phyloP scores from a whole-genome alignment of 2,888 invertebrate species.

The Monopis laevigella region DNA sequence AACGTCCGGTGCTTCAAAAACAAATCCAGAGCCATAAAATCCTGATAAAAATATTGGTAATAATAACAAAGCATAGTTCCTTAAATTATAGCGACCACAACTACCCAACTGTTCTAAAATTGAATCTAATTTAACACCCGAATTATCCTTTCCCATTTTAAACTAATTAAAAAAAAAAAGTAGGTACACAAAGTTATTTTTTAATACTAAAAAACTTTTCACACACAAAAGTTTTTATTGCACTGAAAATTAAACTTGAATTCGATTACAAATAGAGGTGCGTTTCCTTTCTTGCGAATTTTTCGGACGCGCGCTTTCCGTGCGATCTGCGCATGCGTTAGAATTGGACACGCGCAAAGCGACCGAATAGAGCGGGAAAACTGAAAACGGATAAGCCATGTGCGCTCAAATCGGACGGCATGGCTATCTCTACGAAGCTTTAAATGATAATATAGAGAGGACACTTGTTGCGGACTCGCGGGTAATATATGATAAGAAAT shows the following conservation, averaged over 20 bases:
- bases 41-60: slow-evolving; percentile 55
- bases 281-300: background rate
- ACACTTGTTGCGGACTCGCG: too few relatives aligned
- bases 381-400: too few relatives aligned
- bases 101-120: slow-evolving; percentile 45
- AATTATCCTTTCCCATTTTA: slow-evolving; percentile 34
- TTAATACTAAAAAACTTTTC: background rate
- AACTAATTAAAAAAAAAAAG: too few relatives aligned
- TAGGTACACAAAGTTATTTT: too few relatives aligned
- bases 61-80: slow-evolving; percentile 48
- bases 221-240: background rate
- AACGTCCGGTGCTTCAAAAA: slow-evolving; percentile 53
- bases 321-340: background rate
- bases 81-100: slow-evolving; percentile 48
- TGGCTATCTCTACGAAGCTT: too few relatives aligned
- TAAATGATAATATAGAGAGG: too few relatives aligned
- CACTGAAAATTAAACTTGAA: background rate
- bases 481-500: too few relatives aligned
- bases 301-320: slow-evolving; percentile 7
- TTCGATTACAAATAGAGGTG: background rate
- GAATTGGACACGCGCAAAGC: too few relatives aligned
- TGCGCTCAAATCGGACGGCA: too few relatives aligned
- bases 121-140: slow-evolving; percentile 35
- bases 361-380: too few relatives aligned
- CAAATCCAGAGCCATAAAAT: slow-evolving; percentile 49